Base-by-base conservation (phyloP, 1,140 invertebrate species). In the Aphelinus certus region DNA sequence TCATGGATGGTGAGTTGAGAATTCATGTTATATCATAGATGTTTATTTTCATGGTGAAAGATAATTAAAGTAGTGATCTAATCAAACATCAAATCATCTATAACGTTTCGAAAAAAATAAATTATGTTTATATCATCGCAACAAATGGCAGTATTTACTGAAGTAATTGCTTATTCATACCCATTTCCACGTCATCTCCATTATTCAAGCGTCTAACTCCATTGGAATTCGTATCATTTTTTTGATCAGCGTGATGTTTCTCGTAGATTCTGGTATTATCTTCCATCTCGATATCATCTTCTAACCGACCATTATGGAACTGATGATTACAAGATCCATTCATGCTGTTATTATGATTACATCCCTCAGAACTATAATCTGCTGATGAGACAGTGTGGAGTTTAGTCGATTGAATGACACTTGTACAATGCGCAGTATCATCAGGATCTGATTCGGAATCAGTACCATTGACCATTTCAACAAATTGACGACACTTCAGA, bases 401-500 rank as follows among this genome's bases (percentile, higher is more conserved):
- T 88, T 93, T 93, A 62, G 92, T 93, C 71, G 92, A 93, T 84
- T 94, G 92, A 82, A 93, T 93, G 57, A 94, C 92, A 73, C 92
- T 93, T 57, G 92, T 92, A 86, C 93, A 92, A 85, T 90, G 89
- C 43, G 89, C 87, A 79, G 85, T 89, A 72, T 79, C 83, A 77
- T 80, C 84, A 72, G 88, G 85, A 79, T 87, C 87, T 61, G 93
- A 89, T 87, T 94, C 92, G 10, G 93, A 91, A 85, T 95, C 94
- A 60, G 93, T 92, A 66, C 94, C 94, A 85, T 95, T 95, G 67
- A 95, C 93, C 94, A 95, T 95, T 89, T 99, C 98, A 46, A 99
- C 95, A 89, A 99, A 99, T 89, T 99, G 97, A 78, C 98, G 92
- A 88, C 96, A 98, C 87, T 98, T 98, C 70, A 99, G 90, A 87